Evolutionary conservation across 1,140 invertebrate species (phyloP), one percentile per base, ranked within the genome.

Genomic region (Zophobas morio): DNA sequence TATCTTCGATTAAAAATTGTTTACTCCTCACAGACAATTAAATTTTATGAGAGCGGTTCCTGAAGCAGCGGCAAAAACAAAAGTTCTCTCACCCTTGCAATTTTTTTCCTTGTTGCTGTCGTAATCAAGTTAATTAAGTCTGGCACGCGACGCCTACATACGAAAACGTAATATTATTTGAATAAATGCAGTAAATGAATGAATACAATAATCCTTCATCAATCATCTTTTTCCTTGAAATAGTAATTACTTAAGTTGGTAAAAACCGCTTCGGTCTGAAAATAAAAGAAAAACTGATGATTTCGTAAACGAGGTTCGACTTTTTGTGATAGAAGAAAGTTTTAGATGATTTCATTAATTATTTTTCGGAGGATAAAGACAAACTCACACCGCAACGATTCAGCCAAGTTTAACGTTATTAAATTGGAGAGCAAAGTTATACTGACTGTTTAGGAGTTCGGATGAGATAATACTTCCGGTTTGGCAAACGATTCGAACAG

Each of bases 221-320:
- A 56, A 77, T 77, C 75, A 72, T 77, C 53, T 77, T 76, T 76
- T 76, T 76, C 75, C 51, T 47, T 71, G 66, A 77, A 77, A 72
- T 71, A 77, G 63, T 72, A 70, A 77, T 77, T 72, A 77, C 66
- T 63, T 72, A 72, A 72, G 51, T 42, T 46, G 20, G 47, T n/a
- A 70, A 46, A 60, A 40, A 72, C 56, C 49, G 49, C 6, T 20
- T 51, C 20, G 75, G 37, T 71, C 39, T 54, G 72, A 51, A 70
- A 77, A 60, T 60, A 6, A 42, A 66, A 4, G 4, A 51, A 76
- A 76, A 70, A 49, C 75, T 51, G 66, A 63, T 70, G 60, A 76
- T 63, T 76, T 47, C 33, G 49, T 54, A 66, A 49, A 51, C 46
- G 51, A 60, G 60, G 37, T 76, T 53, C 70, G 47, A 70, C 66